Evolutionary conservation across 2,797 vertebrate genomes (phyloP).

Genomic region (Bucorvus abyssinicus): DNA sequence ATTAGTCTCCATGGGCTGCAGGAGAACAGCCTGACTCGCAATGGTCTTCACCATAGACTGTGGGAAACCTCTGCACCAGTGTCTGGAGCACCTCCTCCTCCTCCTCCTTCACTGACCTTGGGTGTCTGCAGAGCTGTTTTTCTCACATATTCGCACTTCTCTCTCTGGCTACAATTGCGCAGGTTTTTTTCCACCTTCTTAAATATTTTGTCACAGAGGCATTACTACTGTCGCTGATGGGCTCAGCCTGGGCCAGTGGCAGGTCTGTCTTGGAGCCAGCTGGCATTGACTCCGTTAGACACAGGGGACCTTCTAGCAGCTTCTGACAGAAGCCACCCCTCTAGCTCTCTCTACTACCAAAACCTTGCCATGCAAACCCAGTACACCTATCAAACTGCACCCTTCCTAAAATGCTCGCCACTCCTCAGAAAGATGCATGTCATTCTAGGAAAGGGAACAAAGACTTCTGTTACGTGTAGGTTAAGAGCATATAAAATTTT

Average conservation of each 20-base stretch:
- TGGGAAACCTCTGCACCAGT: not conserved
- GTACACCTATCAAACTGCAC: not conserved
- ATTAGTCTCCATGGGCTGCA: not conserved
- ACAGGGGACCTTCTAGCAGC: not conserved
- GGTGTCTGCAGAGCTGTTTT: not conserved
- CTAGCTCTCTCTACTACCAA: not conserved
- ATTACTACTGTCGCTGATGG: not conserved
- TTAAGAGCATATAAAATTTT: not conserved
- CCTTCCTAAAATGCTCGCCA: not conserved
- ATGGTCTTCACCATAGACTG: not conserved
- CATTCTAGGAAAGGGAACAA: not conserved
- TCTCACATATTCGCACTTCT: not conserved
- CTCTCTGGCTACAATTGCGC: not conserved
- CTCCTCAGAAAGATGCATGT: not conserved
- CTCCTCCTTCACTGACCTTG: not conserved
- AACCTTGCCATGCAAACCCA: not conserved
- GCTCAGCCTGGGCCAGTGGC: fast-evolving
- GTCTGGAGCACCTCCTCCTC: not conserved
- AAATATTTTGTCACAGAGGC: not conserved
- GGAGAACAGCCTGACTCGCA: not conserved
- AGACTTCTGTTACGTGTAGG: not conserved
- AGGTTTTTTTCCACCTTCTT: not conserved
- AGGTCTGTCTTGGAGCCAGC: not conserved
- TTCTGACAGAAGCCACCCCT: not conserved
- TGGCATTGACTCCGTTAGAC: not conserved